Percentiles rank a stretch among this genome's conserved stretches.
Evolutionary conservation across 2,797 vertebrate genomes (phyloP).

Genomic region (Oreonectes daqikongensis): DNA sequence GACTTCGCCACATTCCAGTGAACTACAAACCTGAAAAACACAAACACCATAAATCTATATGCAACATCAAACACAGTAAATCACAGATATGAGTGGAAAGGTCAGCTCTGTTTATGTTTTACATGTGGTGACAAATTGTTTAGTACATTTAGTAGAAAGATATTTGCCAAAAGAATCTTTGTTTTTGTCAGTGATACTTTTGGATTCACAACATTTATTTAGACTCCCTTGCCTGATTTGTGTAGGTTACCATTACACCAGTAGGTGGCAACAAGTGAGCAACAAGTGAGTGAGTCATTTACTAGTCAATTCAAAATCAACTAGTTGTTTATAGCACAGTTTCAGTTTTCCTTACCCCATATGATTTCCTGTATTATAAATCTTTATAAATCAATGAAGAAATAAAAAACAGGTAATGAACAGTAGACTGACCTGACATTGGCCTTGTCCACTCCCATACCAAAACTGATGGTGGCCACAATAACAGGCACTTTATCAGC

Average conservation of each 20-base stretch:
- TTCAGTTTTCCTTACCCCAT: too few relatives aligned
- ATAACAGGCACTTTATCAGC: constrained; percentile 89
- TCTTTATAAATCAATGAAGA: too few relatives aligned
- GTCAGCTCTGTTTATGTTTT: neutral
- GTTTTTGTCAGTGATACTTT: too few relatives aligned
- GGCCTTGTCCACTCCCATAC: constrained; percentile 98
- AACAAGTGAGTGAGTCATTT: neutral
- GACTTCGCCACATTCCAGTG: constrained; percentile 99
- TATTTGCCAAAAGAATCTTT: too few relatives aligned
- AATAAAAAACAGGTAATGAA: neutral
- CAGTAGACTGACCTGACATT: constrained; percentile 84
- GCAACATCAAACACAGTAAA: neutral
- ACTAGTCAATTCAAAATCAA: neutral
- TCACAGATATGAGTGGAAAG: neutral
- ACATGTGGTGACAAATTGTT: too few relatives aligned
- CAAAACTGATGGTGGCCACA: constrained; percentile 97
- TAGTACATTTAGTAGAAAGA: too few relatives aligned
- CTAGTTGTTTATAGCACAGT: neutral
- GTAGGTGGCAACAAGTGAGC: neutral
- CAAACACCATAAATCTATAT: neutral
- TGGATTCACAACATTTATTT: too few relatives aligned
- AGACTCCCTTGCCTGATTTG: too few relatives aligned
- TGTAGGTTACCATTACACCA: neutral
- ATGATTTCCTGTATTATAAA: too few relatives aligned
- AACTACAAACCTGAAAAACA: constrained; percentile 86